Evolutionary conservation across 2,797 vertebrate species (phyloP), one percentile per base, ranked within the genome.

Genomic region (Phalanger gymnotis): DNA sequence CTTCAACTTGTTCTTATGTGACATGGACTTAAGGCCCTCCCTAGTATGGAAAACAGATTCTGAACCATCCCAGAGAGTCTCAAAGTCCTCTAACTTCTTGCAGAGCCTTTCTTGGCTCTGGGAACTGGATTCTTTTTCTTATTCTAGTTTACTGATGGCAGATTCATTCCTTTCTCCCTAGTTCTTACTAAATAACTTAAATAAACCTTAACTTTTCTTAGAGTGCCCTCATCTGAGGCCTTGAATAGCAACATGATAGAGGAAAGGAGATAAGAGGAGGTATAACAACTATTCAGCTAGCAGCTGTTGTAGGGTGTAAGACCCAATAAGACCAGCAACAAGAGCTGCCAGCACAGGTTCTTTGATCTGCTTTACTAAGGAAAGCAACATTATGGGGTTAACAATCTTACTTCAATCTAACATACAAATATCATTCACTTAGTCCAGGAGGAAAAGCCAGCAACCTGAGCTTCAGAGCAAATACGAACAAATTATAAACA

Each of bases 31-130:
- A 31, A 58, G 52, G 96, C 81, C 90, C 96, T 40, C 54, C 95
- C 92, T 96, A 95, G 53, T 91, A 94, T 94, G 95, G 96, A 96
- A 94, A 52, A 9, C 58, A 95, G 56, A 66, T 81, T 96, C 4
- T 25, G n/a, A 25, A 52, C 90, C 94, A 73, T 4, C 90, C 54
- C 94, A 66, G n/a, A 57, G 57, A 93, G 53, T 97, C 81, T 92
- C 57, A 34, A 13, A 34, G 31, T 34, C 66, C 53, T 58, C 53
- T 25, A 93, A 47, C 53, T 51, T 95, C 92, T 92, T 93, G 53
- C 55, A 3, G 47, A 91, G 94, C 34, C 90, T 90, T 93, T 31
- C 55, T 92, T 95, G 93, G 56, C 11, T 3, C 54, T 93, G 61
- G 56, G 90, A 93, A 96, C 92, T 93, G 25, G 51, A 96, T 92